Percentiles rank a stretch among this genome's conserved stretches.
Conservation (phyloP, 2,888 invertebrate species). For the Petrophora chlorosata region DNA sequence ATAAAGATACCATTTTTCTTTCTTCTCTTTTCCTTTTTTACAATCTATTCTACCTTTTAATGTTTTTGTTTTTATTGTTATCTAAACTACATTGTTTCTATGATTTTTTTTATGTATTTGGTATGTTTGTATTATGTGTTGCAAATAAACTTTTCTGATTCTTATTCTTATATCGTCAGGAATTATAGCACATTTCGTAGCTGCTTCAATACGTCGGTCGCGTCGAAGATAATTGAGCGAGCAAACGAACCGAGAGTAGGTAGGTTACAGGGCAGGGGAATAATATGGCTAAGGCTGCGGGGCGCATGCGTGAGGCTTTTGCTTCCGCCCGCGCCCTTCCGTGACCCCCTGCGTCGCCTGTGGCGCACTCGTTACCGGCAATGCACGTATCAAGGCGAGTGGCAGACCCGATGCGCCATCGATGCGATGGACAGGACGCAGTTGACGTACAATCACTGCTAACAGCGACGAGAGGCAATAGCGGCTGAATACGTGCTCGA, state of each 20-base stretch:
- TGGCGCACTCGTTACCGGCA: slow-evolving; percentile 44
- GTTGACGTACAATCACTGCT: slow-evolving; percentile 54
- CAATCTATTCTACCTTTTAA: too few species aligned
- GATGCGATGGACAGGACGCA: slow-evolving; percentile 48
- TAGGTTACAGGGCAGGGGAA: slow-evolving; percentile 68
- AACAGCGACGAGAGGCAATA: slow-evolving; percentile 41
- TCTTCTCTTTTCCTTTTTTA: too few species aligned
- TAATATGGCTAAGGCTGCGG: slow-evolving; percentile 58
- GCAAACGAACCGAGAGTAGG: slow-evolving; percentile 68
- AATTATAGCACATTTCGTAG: slow-evolving; percentile 46
- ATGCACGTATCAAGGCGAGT: slow-evolving; percentile 49
- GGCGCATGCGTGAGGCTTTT: slow-evolving; percentile 67
- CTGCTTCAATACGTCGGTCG: slow-evolving; percentile 60
- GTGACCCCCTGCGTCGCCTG: slow-evolving; percentile 41
- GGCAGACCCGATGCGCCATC: slow-evolving; percentile 59
- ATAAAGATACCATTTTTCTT: too few species aligned
- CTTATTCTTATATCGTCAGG: too few species aligned
- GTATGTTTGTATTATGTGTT: too few species aligned
- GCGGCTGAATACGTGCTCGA: slow-evolving; percentile 50
- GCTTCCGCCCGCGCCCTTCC: slow-evolving; percentile 58
- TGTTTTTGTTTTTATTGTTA: too few species aligned
- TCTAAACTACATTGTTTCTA: too few species aligned
- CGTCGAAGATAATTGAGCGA: slow-evolving; percentile 69
- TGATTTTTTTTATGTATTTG: too few species aligned
- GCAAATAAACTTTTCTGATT: too few species aligned